These are phyloP conservation scores for Platygyra sinensis DNA, from an alignment of 64 coral and sea anemone genomes.

Conservation along the genomic window DNA sequence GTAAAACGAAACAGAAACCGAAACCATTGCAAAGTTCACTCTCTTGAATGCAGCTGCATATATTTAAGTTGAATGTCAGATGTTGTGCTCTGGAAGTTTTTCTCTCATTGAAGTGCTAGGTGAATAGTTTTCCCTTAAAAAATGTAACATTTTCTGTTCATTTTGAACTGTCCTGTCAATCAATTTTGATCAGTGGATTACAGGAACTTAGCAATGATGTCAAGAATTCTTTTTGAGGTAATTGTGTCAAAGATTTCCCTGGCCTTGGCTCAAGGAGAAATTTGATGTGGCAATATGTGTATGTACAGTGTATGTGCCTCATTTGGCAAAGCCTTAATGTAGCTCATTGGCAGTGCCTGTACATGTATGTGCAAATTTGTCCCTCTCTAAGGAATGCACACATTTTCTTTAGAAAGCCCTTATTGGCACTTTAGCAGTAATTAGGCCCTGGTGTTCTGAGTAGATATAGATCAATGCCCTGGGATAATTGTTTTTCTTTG, in stretches of 20 bases:
- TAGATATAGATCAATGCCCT: neutral
- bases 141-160: too few species aligned
- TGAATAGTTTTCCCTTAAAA: too few species aligned
- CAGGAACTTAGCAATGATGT: neutral
- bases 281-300: too few species aligned
- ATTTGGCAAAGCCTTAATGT: too few species aligned
- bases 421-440: neutral
- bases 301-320: too few species aligned
- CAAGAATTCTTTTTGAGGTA: neutral
- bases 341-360: neutral
- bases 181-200: neutral
- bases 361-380: neutral
- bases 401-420: too few species aligned
- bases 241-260: neutral
- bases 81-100: too few species aligned
- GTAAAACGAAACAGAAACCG: neutral
- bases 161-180: neutral
- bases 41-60: too few species aligned
- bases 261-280: neutral
- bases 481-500: neutral
- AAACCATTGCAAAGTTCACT: neutral
- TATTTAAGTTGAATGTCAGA: too few species aligned
- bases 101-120: neutral
- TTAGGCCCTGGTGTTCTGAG: neutral
- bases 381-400: neutral